These are phyloP conservation scores for Xiphophorus maculatus DNA, from an alignment of 2,113 vertebrate species.

Conservation along the genomic window DNA sequence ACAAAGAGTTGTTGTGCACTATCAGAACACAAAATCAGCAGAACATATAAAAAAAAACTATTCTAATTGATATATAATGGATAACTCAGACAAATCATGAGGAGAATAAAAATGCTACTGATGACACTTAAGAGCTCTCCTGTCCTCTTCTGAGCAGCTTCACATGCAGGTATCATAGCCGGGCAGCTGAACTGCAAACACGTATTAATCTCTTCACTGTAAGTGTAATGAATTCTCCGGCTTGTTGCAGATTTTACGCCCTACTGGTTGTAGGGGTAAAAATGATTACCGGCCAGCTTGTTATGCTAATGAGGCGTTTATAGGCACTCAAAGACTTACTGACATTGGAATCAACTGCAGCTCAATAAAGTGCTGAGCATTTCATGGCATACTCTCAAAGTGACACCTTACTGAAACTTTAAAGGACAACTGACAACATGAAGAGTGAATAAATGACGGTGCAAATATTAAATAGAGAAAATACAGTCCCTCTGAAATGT, in stretches of 20 bases:
- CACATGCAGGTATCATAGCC: not conserved
- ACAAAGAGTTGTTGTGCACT: conserved; percentile 16
- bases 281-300: conserved; percentile 37
- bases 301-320: conserved; percentile 54
- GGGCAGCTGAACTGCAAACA: conserved; percentile 8
- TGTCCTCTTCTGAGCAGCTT: not conserved
- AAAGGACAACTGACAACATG: no score
- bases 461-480: no score
- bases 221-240: conserved; percentile 41
- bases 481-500: no score
- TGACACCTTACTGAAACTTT: not conserved
- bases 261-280: conserved; percentile 25
- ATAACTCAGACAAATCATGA: conserved; percentile 38
- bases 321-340: conserved; percentile 14
- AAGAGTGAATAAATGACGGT: no score
- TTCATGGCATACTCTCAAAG: conserved; percentile 1
- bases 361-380: conserved; percentile 21
- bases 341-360: conserved; percentile 30
- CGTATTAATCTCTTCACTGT: conserved; percentile 45
- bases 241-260: conserved; percentile 32
- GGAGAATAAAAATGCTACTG: conserved; percentile 49
- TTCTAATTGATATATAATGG: conserved; percentile 47
- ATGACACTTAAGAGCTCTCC: conserved; percentile 45
- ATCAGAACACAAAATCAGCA: conserved; percentile 62
- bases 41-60: conserved; percentile 41